Evolutionary conservation across 2,888 invertebrate species (phyloP).

Genomic region (Luperina nickerlii): DNA sequence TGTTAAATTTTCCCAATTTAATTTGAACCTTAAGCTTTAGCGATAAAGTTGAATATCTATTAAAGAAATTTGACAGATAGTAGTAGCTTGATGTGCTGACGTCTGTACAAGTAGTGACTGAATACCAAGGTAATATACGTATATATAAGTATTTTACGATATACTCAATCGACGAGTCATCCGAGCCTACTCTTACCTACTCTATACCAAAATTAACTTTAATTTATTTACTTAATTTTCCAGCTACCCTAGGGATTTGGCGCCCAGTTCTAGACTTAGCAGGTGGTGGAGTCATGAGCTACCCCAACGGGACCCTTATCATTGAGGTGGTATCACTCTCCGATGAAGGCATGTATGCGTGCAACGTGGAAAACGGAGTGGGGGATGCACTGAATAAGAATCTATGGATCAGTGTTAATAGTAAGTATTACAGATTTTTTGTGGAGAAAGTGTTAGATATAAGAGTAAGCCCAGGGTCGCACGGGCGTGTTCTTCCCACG

Average conservation of each 20-base stretch:
- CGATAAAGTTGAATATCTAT: too few species aligned
- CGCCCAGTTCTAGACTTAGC: constrained; percentile 86
- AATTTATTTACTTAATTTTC: constrained; percentile 35
- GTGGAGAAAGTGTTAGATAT: background rate
- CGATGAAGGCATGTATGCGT: constrained; percentile 88
- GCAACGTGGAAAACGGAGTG: constrained; percentile 88
- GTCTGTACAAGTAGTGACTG: background rate
- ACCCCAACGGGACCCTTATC: constrained; percentile 86
- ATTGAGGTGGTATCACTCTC: constrained; percentile 86
- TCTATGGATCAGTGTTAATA: constrained; percentile 88
- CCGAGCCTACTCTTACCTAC: background rate
- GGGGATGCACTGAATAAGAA: constrained; percentile 86
- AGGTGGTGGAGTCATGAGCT: constrained; percentile 87
- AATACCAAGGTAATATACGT: background rate
- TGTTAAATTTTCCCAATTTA: too few species aligned
- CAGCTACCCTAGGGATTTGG: constrained; percentile 88
- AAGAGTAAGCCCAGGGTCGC: too few species aligned
- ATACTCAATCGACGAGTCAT: background rate
- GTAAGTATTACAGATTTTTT: constrained; percentile 74
- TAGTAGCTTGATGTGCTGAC: too few species aligned
- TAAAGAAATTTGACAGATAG: too few species aligned
- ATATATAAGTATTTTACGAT: background rate
- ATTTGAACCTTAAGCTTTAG: too few species aligned
- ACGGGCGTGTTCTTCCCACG: too few species aligned
- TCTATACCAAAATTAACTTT: fast-evolving